These are phyloP conservation scores for Zosterops lateralis DNA, from an alignment of 2,113 vertebrate species.

Conservation along the genomic window DNA sequence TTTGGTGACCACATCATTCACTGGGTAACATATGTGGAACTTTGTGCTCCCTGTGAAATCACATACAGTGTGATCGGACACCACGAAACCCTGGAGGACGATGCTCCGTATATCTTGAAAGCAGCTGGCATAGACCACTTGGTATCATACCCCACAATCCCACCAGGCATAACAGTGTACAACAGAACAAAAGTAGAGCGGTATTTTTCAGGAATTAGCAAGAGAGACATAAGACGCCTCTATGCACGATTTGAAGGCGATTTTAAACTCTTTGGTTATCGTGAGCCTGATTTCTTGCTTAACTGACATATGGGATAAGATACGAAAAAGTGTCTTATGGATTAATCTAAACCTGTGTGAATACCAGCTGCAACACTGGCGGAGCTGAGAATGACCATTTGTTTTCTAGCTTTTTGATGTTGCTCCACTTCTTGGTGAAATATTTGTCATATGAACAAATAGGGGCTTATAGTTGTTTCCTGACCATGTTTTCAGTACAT, in stretches of 20 bases:
- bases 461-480: constrained; percentile 30
- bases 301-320: constrained; percentile 65
- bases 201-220: constrained; percentile 91
- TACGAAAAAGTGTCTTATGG: not conserved
- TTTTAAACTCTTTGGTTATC: constrained; percentile 93
- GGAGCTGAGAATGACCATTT: constrained; percentile 12
- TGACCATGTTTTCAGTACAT: constrained; percentile 16
- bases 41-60: constrained; percentile 96
- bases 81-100: constrained; percentile 91
- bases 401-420: constrained; percentile 35
- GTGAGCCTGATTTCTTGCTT: constrained; percentile 87
- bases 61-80: constrained; percentile 88
- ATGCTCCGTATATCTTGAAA: constrained; percentile 88
- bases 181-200: constrained; percentile 91
- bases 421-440: constrained; percentile 51
- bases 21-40: constrained; percentile 90
- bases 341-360: not conserved
- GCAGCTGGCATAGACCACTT: constrained; percentile 85
- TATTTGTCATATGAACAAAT: constrained; percentile 18
- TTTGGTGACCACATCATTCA: constrained; percentile 96
- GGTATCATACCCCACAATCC: constrained; percentile 91
- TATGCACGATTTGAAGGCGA: constrained; percentile 89
- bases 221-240: constrained; percentile 87
- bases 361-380: constrained; percentile 1
- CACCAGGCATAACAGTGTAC: constrained; percentile 90